phyloP scores from a whole-genome alignment of 2,888 invertebrate genomes.

The Cryptophagus acutangulus region DNA sequence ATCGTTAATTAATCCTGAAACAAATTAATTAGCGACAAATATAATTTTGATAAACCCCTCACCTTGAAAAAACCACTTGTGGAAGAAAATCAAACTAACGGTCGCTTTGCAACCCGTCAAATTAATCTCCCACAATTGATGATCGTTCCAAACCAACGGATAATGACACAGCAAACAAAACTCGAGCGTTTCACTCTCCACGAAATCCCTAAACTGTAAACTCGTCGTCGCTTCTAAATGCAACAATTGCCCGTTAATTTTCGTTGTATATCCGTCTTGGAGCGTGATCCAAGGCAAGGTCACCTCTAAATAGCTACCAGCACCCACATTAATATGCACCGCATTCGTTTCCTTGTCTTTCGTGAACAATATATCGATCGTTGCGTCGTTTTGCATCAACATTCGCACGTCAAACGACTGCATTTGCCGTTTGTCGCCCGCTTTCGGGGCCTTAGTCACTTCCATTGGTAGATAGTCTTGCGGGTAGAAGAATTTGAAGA shows the following conservation, averaged over 20 bases:
- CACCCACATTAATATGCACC: constrained; percentile 90
- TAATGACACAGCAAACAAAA: constrained; percentile 85
- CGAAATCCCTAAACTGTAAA: constrained; percentile 83
- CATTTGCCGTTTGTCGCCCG: constrained; percentile 83
- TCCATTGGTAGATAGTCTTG: constrained; percentile 76
- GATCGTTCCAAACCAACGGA: constrained; percentile 92
- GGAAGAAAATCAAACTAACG: constrained; percentile 85
- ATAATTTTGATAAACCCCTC: too few species aligned
- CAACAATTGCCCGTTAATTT: constrained; percentile 87
- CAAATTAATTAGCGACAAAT: too few species aligned
- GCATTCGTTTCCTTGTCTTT: constrained; percentile 95
- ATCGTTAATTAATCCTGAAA: constrained; percentile 84
- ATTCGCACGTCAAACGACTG: constrained; percentile 90
- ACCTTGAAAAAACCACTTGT: constrained; percentile 92
- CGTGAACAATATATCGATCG: constrained; percentile 93
- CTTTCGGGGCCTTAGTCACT: constrained; percentile 74
- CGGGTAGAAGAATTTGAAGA: constrained; percentile 95
- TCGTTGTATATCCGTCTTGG: constrained; percentile 74
- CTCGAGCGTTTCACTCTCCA: constrained; percentile 92
- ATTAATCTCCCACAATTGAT: constrained; percentile 89
- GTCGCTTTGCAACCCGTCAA: constrained; percentile 93
- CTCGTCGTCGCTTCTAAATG: constrained; percentile 95
- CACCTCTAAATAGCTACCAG: constrained; percentile 88
- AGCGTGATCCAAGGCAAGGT: constrained; percentile 91
- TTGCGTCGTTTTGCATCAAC: constrained; percentile 86